phyloP scores from a whole-genome alignment of 2,113 vertebrate genomes.

The Macrotus californicus region DNA sequence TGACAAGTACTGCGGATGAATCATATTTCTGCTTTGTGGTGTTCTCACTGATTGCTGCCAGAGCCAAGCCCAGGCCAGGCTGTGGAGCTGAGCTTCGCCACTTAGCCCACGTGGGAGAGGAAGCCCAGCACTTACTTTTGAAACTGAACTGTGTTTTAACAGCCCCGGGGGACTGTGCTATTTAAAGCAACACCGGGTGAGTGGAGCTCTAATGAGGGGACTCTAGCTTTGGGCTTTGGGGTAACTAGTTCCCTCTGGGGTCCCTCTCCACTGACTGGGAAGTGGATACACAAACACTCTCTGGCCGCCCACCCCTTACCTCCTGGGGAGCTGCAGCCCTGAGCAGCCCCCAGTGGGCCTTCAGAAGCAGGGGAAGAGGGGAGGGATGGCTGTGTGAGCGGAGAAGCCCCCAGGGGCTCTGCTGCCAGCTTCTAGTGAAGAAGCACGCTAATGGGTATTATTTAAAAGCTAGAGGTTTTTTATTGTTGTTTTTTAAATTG shows the following conservation, averaged over 20 bases:
- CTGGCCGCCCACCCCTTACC: neutral
- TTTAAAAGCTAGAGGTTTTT: neutral
- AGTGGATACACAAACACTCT: neutral
- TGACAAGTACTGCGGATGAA: neutral
- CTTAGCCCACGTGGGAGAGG: neutral
- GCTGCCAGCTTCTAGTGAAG: neutral
- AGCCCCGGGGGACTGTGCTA: neutral
- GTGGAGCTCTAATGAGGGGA: neutral
- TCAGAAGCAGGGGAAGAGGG: neutral
- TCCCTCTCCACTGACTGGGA: neutral
- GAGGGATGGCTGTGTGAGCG: accelerated
- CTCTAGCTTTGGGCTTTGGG: neutral
- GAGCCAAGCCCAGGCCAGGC: neutral
- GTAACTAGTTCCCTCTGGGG: neutral
- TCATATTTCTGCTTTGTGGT: neutral
- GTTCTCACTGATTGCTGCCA: neutral
- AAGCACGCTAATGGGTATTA: neutral
- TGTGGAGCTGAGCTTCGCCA: neutral
- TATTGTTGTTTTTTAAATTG: too few species aligned
- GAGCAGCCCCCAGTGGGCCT: accelerated
- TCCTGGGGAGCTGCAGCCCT: neutral
- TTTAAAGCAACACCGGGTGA: neutral
- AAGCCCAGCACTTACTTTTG: neutral
- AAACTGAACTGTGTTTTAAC: neutral
- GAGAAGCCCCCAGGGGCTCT: neutral